Evolutionary conservation across 1,140 invertebrate species (phyloP), one percentile per base, ranked within the genome.

Genomic region (Pogonomyrmex barbatus): DNA sequence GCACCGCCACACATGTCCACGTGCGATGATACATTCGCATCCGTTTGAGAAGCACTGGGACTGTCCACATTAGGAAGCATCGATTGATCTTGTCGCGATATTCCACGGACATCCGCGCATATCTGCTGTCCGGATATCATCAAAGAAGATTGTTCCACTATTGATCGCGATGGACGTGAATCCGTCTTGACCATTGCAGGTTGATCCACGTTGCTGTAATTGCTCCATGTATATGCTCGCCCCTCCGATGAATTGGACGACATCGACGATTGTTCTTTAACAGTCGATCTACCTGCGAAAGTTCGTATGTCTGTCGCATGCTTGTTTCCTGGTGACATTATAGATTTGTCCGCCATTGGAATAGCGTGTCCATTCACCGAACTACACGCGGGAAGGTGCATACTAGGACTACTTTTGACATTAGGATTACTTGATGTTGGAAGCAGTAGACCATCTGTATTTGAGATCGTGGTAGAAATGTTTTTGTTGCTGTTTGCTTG

Each of bases 301-400:
- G 68, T 75, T 60, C 54, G 79, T 30, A 60, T 30, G 5, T 73
- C 70, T 10, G 54, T 58, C 47, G 58, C 85, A 36, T 50, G 56
- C 24, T 50, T 88, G 42, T 62, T 89, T 39, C 42, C 68, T n/a
- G 79, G 75, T 2, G 71, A 78, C n/a, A 83, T 50, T 33, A 71
- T 50, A 14, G 89, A 77, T 67, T 90, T 88, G 2, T 90, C 87
- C 6, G 65, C 42, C n/a, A 87, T 62, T 9, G 81, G 68, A 54
- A 91, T 58, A 4, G 75, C 89, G 10, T 91, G 90, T 0, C 90
- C 90, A 50, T 91, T 91, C 17, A 87, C 67, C 33, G 90, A 68
- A 52, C 81, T 71, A 45, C 42, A 65, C 33, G 81, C 14, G 12
- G 84, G 86, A 4, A 85, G 63, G 33, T 86, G 71, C 76, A 68